phyloP scores from a whole-genome alignment of 2,113 vertebrate species.

The Tragelaphus scriptus region DNA sequence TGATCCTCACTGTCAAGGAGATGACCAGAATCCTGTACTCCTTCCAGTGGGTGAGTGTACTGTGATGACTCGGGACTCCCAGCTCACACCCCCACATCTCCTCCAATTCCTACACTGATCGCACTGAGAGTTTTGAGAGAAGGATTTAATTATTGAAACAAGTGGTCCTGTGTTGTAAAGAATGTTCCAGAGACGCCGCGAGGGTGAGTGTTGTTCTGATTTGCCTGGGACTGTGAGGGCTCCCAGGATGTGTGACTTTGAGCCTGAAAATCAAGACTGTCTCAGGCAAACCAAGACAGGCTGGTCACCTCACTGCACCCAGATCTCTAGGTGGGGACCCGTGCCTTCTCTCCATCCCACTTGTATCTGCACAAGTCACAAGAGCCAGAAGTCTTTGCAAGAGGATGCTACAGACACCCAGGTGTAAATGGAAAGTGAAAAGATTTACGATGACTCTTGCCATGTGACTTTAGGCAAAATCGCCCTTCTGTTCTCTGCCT shows the following conservation, averaged over 20 bases:
- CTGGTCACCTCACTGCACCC: not conserved
- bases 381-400: not conserved
- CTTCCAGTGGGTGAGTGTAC: not conserved
- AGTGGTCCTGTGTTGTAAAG: no score
- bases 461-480: not conserved
- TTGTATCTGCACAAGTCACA: not conserved
- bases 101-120: no score
- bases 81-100: not conserved
- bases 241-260: not conserved
- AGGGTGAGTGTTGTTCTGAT: not conserved
- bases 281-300: no score
- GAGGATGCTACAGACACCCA: not conserved
- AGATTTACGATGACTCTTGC: not conserved
- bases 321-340: not conserved
- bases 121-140: no score
- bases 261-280: not conserved
- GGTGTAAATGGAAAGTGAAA: no score
- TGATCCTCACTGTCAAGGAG: not conserved
- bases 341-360: not conserved
- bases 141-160: not conserved
- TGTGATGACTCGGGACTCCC: not conserved
- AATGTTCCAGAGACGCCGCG: fast-evolving
- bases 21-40: not conserved
- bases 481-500: not conserved
- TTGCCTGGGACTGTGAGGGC: not conserved